Evolutionary conservation across 2,113 vertebrate species (phyloP), one percentile per base, ranked within the genome.

Genomic region (Limnothrissa miodon): DNA sequence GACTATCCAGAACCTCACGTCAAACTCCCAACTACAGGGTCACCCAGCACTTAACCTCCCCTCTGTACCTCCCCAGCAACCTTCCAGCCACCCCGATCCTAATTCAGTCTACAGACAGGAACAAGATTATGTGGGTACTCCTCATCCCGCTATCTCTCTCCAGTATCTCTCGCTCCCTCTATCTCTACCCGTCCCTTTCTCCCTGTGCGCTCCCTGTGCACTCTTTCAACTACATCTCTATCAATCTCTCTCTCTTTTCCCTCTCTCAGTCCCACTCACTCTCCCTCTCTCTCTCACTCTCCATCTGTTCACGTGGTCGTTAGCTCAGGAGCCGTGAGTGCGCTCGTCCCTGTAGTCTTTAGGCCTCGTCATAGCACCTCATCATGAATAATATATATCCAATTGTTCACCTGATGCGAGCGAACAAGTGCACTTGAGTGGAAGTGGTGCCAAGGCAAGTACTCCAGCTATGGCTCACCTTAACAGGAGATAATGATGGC

Each of bases 321-420:
- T 36, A 36, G 2, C 62, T 70, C 1, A 4, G 25, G 62, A 33
- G 9, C 10, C 4, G 62, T 33, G 25, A 70, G 62, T 33, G 9
- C 1, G 25, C 25, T 33, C 13, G 29, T 15, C 66, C 13, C 66
- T 15, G 11, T 4, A 19, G 66, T 74, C 33, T 36, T 36, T 36
- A 74, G 66, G 66, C 29, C 66, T 36, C 33, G 13, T 29, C 13
- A 33, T 74, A 4, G 29, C 29, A 39, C 66, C 66, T 33, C 5
- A 74, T 33, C 66, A 74, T 74, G 66, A 74, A 74, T 74, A 74
- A 74, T 74, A 33, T 33, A 74, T 74, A 0, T 74, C 66, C 66
- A 39, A 33, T 74, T 74, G 66, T 39, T 74, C 66, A 74, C 66
- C 66, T 74, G 66, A 36, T 11, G 19, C 66, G 5, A 36, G 66